phyloP scores from a whole-genome alignment of 1,140 invertebrate species.

The Acyrthosiphon pisum region DNA sequence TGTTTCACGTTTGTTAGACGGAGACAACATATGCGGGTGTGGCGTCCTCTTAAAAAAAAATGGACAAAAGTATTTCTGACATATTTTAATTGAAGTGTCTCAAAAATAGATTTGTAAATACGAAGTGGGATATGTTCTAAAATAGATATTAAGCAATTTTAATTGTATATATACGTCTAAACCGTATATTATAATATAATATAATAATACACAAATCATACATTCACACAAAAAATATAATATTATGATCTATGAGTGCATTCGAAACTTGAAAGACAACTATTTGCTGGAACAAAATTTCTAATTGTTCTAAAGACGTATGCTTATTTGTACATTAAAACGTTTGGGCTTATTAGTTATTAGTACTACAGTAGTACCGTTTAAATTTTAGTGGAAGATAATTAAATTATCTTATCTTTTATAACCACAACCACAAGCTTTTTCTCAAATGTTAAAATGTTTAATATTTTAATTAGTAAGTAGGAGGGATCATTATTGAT shows the following conservation, averaged over 20 bases:
- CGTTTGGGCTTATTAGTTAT: no score
- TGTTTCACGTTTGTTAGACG: no score
- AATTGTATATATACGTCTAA: not conserved
- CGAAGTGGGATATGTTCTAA: slow-evolving; percentile 16
- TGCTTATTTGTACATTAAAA: no score
- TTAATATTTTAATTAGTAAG: no score
- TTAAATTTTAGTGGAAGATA: not conserved
- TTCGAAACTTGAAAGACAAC: not conserved
- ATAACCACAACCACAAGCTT: not conserved
- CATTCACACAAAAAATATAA: not conserved
- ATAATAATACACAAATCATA: not conserved
- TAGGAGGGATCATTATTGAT: no score
- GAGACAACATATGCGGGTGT: no score
- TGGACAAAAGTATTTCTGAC: not conserved
- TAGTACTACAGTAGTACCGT: not conserved
- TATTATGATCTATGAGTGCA: no score
- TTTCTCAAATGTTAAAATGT: not conserved
- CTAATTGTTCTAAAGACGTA: not conserved
- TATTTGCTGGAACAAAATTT: not conserved
- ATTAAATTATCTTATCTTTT: not conserved
- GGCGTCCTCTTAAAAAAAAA: no score
- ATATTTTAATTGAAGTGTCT: not conserved
- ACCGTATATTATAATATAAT: not conserved
- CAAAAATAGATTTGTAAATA: slow-evolving; percentile 40
- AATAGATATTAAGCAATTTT: slow-evolving; percentile 41